Base-by-base conservation (phyloP, 2,888 invertebrate species). In the Orchestes rusci region DNA sequence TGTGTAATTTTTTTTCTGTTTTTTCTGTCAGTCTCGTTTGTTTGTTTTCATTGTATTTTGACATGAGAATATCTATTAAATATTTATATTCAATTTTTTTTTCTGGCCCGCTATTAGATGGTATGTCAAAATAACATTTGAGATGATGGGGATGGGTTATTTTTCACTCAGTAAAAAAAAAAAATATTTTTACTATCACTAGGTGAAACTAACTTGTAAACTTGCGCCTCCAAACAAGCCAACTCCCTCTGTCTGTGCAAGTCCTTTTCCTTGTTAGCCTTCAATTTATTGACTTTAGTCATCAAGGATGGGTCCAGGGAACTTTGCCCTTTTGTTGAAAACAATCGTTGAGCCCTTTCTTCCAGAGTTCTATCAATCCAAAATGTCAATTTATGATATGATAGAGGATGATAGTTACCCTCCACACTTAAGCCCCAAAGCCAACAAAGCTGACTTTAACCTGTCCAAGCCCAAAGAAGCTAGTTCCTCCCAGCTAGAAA, bases 391-490 rank as follows among this genome's bases (percentile, higher is more conserved):
- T 3, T 12, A 12, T 31, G 2, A 12, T 8, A 13, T 12, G 8
- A 31, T 31, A 12, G 32, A 18, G 34, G 10, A 2, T 27, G 17
- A 4, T 34, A 56, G 64, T 63, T 63, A 79, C 77, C 96, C 99
- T 43, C 99, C 99, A 70, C 99, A 99, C 69, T 99, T 99, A 1
- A 99, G 73, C 0, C 94, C 93, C 13, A 99, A 72, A 3, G 97
- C 97, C 83, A 96, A 88, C 10, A 97, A 71, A 1, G 96, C 97
- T 0, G 95, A 95, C 68, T 99, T 99, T 27, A 99, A 75, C 63
- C 99, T 81, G 73, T 99, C 99, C 55, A 99, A 70, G 15, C 99
- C 99, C 2, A 99, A 74, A 0, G 96, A 95, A 0, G 97, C 96
- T 51, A 99, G 69, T 69, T 99, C 99, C 70, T 93, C 91, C 82